Base-by-base conservation (phyloP, 2,113 vertebrate species). In the Procavia capensis region DNA sequence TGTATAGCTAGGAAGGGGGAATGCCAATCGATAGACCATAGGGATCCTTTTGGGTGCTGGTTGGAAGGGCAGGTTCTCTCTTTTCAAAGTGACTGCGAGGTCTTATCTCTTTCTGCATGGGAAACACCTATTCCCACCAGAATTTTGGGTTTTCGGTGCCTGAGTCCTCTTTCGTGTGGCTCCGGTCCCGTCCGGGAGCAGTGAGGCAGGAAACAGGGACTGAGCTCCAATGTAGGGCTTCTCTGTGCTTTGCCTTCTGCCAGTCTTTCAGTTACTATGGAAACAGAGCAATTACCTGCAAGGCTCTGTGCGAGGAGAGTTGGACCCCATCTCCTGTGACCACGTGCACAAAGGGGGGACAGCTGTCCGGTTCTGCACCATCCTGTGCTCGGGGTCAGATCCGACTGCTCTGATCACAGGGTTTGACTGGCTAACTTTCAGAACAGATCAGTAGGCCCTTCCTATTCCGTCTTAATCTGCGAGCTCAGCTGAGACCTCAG, bases 231-330 rank as follows among this genome's bases (percentile, higher is more conserved):
- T 20, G n/a, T 14, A 10, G 36, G 24, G 47, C 22, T 27, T 50
- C 4, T 20, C 43, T 27, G 27, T 2, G 22, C 19, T 24, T 19
- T 4, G 11, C 27, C 54, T 68, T 34, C n/a, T 3, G 7, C 22
- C 34, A 10, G 0, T 6, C 13, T 72, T n/a, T 22, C 31, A 22
- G 20, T 3, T 24, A 11, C 0, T 1, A 0, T 1, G 7, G 64
- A 50, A 25, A 29, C 61, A 54, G 64, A 61, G 64, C 34, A 2
- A 25, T 41, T 9, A 9, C 14, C 1, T 4, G 36, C 64, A 34
- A 66, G 39, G 76, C 45, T 16, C 45, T 39, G 36, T 29, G 63
- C 36, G 8, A n/a, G 29, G 47, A 59, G 5, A 1, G 19, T 68
- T 13, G 64, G 34, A 8, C 64, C 64, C 31, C 57, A 31, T 4